phyloP scores from a whole-genome alignment of 2,113 vertebrate species.

The Xiphias gladius region DNA sequence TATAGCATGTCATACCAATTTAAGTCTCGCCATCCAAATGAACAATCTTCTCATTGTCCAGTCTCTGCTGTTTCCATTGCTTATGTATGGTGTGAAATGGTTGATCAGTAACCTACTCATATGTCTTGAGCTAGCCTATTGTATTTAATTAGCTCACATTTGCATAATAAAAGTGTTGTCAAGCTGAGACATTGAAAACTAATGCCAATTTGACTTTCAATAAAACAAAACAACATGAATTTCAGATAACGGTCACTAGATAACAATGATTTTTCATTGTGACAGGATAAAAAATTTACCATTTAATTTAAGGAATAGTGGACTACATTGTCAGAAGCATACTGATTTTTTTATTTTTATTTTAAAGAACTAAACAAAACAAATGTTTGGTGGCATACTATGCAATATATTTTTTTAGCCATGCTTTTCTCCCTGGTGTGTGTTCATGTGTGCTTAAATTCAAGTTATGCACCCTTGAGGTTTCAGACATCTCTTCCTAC shows the following conservation, averaged over 20 bases:
- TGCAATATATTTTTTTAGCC: not conserved
- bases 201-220: slow-evolving; percentile 43
- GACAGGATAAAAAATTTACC: not conserved
- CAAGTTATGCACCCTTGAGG: slow-evolving; percentile 15
- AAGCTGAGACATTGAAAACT: not conserved
- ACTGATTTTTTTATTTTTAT: not conserved
- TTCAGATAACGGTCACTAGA: not conserved
- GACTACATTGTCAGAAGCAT: not conserved
- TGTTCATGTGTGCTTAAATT: slow-evolving; percentile 36
- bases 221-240: not conserved
- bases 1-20: not conserved
- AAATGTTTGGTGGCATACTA: not conserved
- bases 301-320: not conserved
- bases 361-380: not conserved
- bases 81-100: slow-evolving; percentile 35
- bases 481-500: slow-evolving; percentile 13
- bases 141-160: slow-evolving; percentile 26
- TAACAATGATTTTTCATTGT: not conserved
- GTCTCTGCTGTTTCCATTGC: slow-evolving; percentile 10
- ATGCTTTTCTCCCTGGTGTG: not conserved
- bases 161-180: slow-evolving; percentile 40
- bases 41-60: slow-evolving; percentile 12
- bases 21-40: slow-evolving; percentile 3
- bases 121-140: slow-evolving; percentile 33
- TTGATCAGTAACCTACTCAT: slow-evolving; percentile 52